Conservation (phyloP, 2,888 invertebrate genomes). For the Diaprepes abbreviatus region DNA sequence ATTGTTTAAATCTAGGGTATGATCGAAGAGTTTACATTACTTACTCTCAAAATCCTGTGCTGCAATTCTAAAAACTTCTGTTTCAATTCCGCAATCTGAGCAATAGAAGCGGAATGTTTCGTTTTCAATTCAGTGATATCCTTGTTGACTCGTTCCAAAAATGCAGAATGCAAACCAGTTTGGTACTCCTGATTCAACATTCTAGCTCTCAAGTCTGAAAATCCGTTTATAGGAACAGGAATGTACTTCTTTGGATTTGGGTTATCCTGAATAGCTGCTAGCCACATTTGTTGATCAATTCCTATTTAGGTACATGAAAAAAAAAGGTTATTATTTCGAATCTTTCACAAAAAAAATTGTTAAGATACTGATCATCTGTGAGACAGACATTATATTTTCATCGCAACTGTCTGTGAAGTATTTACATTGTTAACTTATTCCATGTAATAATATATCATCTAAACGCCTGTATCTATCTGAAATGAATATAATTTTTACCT, state of each 20-base stretch:
- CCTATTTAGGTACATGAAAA: too few species aligned
- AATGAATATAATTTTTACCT: constrained; percentile 61
- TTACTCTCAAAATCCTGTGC: constrained; percentile 86
- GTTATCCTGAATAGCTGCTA: constrained; percentile 95
- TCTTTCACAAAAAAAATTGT: too few species aligned
- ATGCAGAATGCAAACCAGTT: constrained; percentile 85
- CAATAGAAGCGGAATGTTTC: constrained; percentile 84
- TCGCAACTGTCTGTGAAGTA: too few species aligned
- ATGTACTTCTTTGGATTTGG: constrained; percentile 91
- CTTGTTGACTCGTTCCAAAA: constrained; percentile 83
- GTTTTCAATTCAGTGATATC: constrained; percentile 85
- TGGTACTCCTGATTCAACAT: constrained; percentile 88
- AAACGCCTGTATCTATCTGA: too few species aligned
- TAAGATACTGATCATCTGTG: too few species aligned
- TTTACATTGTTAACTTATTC: too few species aligned
- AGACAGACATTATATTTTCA: too few species aligned
- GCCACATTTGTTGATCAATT: constrained; percentile 95
- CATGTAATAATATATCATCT: too few species aligned
- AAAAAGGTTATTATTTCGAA: too few species aligned
- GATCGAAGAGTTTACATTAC: too few species aligned
- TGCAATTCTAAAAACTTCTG: constrained; percentile 85
- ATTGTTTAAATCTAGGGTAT: too few species aligned
- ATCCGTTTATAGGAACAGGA: constrained; percentile 95
- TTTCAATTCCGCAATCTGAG: constrained; percentile 86
- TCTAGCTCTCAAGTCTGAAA: constrained; percentile 84